These are phyloP conservation scores for Dasyprocta punctata DNA, from an alignment of 2,113 vertebrate genomes.

Conservation along the genomic window DNA sequence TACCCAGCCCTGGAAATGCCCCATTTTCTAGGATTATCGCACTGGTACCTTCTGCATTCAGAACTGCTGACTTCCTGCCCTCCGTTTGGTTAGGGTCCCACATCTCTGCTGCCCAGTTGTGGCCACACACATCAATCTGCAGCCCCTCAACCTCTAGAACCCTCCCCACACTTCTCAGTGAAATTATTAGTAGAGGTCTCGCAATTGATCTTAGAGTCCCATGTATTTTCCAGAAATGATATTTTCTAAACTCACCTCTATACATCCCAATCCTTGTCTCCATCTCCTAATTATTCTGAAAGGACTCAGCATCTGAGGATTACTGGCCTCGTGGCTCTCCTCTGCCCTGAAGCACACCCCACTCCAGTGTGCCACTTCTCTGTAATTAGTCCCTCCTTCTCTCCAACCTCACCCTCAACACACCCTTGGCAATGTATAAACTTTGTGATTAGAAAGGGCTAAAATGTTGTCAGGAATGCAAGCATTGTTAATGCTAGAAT, in stretches of 20 bases:
- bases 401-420: constrained; percentile 4
- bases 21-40: background rate
- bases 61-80: background rate
- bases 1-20: background rate
- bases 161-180: background rate
- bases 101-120: background rate
- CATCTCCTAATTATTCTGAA: background rate
- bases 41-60: background rate
- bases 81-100: background rate
- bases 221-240: constrained; percentile 4
- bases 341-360: background rate
- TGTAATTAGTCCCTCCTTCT: background rate
- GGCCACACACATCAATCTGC: background rate
- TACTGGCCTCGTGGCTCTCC: background rate
- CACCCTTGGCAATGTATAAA: constrained; percentile 45
- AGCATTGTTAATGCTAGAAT: constrained; percentile 32
- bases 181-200: background rate
- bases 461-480: constrained; percentile 43
- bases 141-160: background rate
- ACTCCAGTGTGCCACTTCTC: background rate
- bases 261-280: background rate
- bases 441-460: constrained; percentile 64
- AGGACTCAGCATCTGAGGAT: background rate
- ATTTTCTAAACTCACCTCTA: background rate
- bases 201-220: background rate